Percentiles rank a stretch among this genome's conserved stretches.
Conservation (phyloP, 2,888 invertebrate genomes). For the Lithodes maja region DNA sequence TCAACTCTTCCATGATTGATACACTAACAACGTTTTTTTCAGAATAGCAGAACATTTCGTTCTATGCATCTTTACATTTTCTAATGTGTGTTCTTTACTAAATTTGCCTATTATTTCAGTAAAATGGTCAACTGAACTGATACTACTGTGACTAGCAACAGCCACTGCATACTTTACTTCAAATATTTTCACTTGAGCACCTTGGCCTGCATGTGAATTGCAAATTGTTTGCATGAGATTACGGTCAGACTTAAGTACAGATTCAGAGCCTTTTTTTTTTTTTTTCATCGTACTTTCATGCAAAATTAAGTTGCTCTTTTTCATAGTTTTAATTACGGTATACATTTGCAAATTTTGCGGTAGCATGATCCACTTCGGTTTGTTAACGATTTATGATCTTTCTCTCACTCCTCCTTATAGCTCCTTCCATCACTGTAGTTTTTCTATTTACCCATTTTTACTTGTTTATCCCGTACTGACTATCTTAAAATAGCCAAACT, state of each 20-base stretch:
- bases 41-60: slow-evolving; percentile 44
- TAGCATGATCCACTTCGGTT: slow-evolving; percentile 43
- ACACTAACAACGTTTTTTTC: slow-evolving; percentile 37
- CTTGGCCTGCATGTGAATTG: not conserved
- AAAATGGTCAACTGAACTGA: slow-evolving; percentile 59
- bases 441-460: too few species aligned
- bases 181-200: slow-evolving; percentile 33
- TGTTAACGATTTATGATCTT: slow-evolving; percentile 39
- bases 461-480: too few species aligned
- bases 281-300: slow-evolving; percentile 37
- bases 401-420: slow-evolving; percentile 24
- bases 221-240: not conserved
- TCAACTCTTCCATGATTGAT: slow-evolving; percentile 49
- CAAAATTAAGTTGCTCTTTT: slow-evolving; percentile 39
- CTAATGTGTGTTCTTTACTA: slow-evolving; percentile 47
- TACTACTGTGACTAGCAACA: slow-evolving; percentile 51
- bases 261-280: slow-evolving; percentile 29
- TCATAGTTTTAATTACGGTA: slow-evolving; percentile 15
- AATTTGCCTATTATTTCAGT: slow-evolving; percentile 47
- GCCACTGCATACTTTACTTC: slow-evolving; percentile 40
- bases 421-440: too few species aligned
- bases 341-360: slow-evolving; percentile 41
- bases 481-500: too few species aligned
- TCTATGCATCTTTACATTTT: slow-evolving; percentile 42
- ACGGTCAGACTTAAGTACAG: slow-evolving; percentile 17